Conservation (phyloP, 2,888 invertebrate genomes). For the Catocala nupta region DNA sequence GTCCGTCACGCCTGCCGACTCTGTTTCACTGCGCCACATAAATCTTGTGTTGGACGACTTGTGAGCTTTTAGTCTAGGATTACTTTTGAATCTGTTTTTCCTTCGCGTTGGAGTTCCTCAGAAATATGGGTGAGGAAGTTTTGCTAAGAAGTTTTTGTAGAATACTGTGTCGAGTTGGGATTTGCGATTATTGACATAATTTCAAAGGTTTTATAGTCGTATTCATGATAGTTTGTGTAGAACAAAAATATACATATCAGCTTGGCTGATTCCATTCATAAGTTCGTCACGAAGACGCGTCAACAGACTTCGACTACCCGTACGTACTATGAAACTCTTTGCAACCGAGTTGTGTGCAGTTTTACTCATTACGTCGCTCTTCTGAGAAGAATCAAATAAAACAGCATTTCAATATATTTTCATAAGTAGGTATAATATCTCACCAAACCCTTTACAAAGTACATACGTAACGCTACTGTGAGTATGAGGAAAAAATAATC, state of each 20-base stretch:
- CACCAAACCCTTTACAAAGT: neutral
- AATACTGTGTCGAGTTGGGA: neutral
- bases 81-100: conserved; percentile 23
- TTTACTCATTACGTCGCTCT: too few species aligned
- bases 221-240: too few species aligned
- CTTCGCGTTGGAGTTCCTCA: conserved; percentile 10
- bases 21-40: conserved; percentile 54
- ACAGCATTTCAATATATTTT: too few species aligned
- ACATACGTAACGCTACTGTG: neutral
- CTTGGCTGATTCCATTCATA: too few species aligned
- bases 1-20: conserved; percentile 54
- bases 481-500: conserved; percentile 19
- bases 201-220: neutral
- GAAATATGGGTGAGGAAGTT: conserved; percentile 12
- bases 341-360: too few species aligned
- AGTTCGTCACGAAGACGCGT: too few species aligned
- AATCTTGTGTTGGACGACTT: conserved; percentile 51
- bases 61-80: conserved; percentile 47
- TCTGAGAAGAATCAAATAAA: too few species aligned
- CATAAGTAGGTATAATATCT: too few species aligned
- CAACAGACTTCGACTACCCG: too few species aligned
- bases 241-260: too few species aligned
- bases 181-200: neutral
- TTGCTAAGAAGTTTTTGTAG: neutral
- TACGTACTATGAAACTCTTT: too few species aligned